Conservation (phyloP, 2,797 vertebrate species). For the Tadarida brasiliensis region DNA sequence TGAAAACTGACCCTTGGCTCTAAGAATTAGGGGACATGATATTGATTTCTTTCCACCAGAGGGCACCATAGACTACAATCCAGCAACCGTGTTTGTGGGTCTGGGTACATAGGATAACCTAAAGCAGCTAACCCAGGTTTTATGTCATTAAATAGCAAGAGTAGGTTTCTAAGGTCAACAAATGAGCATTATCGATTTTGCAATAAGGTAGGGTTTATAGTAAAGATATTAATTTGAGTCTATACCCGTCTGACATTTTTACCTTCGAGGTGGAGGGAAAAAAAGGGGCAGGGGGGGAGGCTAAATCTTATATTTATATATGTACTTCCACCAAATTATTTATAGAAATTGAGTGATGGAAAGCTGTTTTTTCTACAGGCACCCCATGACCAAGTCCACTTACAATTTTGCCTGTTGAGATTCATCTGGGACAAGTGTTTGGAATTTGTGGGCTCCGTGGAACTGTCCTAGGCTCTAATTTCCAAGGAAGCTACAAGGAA, state of each 20-base stretch:
- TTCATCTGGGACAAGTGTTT: not conserved
- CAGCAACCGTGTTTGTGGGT: not conserved
- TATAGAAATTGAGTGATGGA: not conserved
- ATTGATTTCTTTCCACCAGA: conserved; percentile 87
- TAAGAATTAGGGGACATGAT: conserved; percentile 34
- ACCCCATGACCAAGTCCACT: not conserved
- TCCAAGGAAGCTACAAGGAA: not conserved
- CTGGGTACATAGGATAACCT: not conserved
- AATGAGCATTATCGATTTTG: not conserved
- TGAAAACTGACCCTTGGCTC: not conserved
- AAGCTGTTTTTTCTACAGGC: not conserved
- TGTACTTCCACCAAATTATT: not conserved
- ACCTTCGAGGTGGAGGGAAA: not conserved
- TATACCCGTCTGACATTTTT: not conserved
- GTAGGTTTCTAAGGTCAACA: not conserved
- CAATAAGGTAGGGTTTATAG: conserved; percentile 8
- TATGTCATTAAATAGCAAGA: not conserved
- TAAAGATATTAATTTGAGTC: conserved; percentile 43
- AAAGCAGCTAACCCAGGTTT: not conserved
- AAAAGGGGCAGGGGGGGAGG: not conserved
- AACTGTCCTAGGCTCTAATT: not conserved
- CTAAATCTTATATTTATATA: not conserved
- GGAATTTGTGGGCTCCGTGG: not conserved
- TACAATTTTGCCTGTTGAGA: not conserved
- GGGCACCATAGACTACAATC: conserved; percentile 88